Percentiles rank a stretch among this genome's conserved stretches.
These are phyloP conservation scores for Ischnura elegans DNA, from an alignment of 2,888 invertebrate genomes.

Conservation along the genomic window DNA sequence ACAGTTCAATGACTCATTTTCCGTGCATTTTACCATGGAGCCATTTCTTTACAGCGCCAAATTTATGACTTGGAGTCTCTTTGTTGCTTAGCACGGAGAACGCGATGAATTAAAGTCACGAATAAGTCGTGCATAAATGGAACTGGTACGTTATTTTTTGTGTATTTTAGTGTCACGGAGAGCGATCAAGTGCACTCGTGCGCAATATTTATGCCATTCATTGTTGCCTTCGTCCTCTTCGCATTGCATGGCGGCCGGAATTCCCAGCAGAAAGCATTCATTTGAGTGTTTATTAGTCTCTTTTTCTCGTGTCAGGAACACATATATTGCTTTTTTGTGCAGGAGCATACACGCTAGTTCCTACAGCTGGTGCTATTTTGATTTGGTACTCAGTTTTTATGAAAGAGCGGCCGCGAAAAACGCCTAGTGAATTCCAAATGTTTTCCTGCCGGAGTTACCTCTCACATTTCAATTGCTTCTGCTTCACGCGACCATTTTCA, in stretches of 20 bases:
- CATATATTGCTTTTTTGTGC: background rate
- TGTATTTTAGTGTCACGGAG: background rate
- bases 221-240: background rate
- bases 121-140: background rate
- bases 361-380: constrained; percentile 21
- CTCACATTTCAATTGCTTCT: background rate
- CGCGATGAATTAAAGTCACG: background rate
- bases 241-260: background rate
- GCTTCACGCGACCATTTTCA: background rate
- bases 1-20: background rate
- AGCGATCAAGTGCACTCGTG: background rate
- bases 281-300: constrained; percentile 9
- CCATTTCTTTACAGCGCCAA: too few relatives aligned
- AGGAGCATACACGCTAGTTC: background rate
- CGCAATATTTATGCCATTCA: background rate
- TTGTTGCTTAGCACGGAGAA: background rate
- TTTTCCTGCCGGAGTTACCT: background rate
- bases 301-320: background rate
- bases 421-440: background rate
- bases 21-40: background rate
- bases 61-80: too few relatives aligned
- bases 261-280: constrained; percentile 1
- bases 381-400: background rate
- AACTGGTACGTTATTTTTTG: background rate
- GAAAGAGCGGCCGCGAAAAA: background rate